Base-by-base conservation (phyloP, 2,888 invertebrate species). In the Drosophila putrida region DNA sequence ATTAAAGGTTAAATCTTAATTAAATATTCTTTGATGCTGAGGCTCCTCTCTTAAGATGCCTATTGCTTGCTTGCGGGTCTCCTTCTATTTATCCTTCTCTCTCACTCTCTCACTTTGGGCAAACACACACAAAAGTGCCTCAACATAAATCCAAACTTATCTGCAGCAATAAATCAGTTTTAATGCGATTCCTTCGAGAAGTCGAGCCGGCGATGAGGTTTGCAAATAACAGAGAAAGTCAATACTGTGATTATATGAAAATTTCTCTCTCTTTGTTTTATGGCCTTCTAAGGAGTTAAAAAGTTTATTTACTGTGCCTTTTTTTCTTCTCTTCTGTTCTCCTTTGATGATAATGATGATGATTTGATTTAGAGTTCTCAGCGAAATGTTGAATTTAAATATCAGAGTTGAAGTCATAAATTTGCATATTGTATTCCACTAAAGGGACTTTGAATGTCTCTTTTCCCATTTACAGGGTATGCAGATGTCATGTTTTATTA, bases 81-180 rank as follows among this genome's bases (percentile, higher is more conserved):
- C 9, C 50, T 13, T 6, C 13, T 6, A 2, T n/a, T 41, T 20
- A 6, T 20, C 10, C 20, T 41, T 20, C 8, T 8, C 39, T 15
- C 2, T 15, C 39, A 3, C 10, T 9, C 10, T 4, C 2, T 6
- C 38, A 4, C 13, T 41, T 5, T 13, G 15, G 35, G 2, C 6
- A 35, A 27, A 4, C 15, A 20, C 20, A 41, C 6, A 13, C 36
- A 57, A 51, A 66, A 57, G 44, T 54, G 53, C 20, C 49, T 62
- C 49, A 61, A 75, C 83, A 86, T 84, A 86, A 86, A 86, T 82
- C 70, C 80, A 80, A 80, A 75, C 69, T 84, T 85, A 87, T 87
- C 85, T 87, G 75, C 71, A 68, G 72, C 73, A 84, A 85, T 85
- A 85, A 85, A 85, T 85, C 87, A 84, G 82, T 72, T 86, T 86